phyloP scores from a whole-genome alignment of 2,113 vertebrate genomes.

The Numenius arquata region DNA sequence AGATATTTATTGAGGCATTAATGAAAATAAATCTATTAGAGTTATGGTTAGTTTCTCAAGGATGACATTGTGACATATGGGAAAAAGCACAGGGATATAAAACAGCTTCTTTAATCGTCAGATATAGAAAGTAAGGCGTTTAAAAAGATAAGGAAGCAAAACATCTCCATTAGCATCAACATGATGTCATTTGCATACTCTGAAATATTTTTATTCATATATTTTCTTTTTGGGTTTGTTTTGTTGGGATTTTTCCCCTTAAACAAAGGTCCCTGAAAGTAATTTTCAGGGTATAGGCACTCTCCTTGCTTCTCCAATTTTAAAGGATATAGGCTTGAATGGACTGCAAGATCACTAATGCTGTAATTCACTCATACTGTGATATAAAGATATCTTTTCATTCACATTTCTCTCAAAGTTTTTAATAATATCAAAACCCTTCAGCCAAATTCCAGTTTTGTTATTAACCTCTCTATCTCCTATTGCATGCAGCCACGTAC shows the following conservation, averaged over 20 bases:
- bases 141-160: not conserved
- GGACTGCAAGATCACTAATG: not conserved
- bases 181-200: not conserved
- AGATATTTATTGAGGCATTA: not conserved
- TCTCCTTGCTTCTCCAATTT: not conserved
- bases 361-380: not conserved
- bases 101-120: not conserved
- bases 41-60: not conserved
- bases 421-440: not conserved
- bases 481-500: not conserved
- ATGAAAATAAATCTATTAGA: not conserved
- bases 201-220: not conserved
- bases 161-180: not conserved
- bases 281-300: not conserved
- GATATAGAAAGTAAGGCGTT: not conserved
- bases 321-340: not conserved
- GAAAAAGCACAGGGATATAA: not conserved
- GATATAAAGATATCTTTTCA: not conserved
- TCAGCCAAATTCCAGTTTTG: not conserved
- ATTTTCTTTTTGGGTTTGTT: not conserved
- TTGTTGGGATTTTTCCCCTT: not conserved
- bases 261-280: not conserved
- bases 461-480: not conserved
- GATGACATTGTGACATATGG: not conserved
- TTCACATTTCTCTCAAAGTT: not conserved